Evolutionary conservation across 2,888 invertebrate species (phyloP), one percentile per base, ranked within the genome.

Genomic region (Leptopilina syphax): DNA sequence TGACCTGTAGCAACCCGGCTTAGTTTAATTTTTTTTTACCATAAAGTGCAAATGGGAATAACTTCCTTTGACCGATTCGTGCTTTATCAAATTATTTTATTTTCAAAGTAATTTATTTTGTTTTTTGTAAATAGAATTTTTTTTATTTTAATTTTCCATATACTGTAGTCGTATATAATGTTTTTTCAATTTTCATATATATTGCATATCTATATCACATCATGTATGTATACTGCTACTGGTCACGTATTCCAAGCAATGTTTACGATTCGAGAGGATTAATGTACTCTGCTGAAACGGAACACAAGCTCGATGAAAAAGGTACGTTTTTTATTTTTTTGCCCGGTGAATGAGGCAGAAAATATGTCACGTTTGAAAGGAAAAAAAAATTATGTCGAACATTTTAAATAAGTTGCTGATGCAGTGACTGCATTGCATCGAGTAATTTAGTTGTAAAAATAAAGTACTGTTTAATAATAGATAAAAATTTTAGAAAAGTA

Each of bases 231-330:
- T 44, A 70, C 13, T 41, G 34, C 70, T 54, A 18, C 70, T 70
- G 9, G 54, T 65, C 65, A 57, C 27, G 54, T 34, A 54, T 8
- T 27, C n/a, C 54, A 54, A 70, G 27, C 70, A 27, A 54, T 54
- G 70, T 70, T 70, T 70, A 70, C 54, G 70, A 70, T 70, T 54
- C 54, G 7, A 34, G 54, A 54, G 70, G 54, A 54, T 54, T 57
- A 70, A 70, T 57, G 54, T 57, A 50, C 68, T 12, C 68, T 6
- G 13, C 24, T 50, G 13, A 12, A 70, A 67, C 65, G 41, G 9
- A 18, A 24, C 44, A 67, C 27, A 24, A 70, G 54, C 34, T 34
- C 54, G 27, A 1, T 34, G 27, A 9, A 54, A 65, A 70, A 70
- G 54, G 50, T 34, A 67, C 47, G 3, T 65, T 34, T 65, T 8